These are phyloP conservation scores for Rhopalosiphum nymphaeae DNA, from an alignment of 2,888 invertebrate genomes.

Conservation along the genomic window DNA sequence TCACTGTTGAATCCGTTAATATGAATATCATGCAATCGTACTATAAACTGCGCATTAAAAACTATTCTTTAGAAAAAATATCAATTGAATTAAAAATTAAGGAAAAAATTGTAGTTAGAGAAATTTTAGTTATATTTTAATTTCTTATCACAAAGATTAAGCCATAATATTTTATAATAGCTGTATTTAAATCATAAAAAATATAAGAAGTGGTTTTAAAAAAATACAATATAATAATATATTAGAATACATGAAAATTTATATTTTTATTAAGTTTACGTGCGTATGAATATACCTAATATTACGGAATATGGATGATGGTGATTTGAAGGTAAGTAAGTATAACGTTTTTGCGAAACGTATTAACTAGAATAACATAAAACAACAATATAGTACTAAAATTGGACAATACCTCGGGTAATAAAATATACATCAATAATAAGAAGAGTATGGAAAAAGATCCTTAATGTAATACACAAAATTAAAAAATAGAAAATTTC, in stretches of 20 bases:
- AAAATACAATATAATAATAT: not conserved
- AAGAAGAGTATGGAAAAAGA: not conserved
- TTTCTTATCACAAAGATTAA: not conserved
- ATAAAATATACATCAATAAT: not conserved
- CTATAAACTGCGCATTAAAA: not conserved
- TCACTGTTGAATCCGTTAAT: not conserved
- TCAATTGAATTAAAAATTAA: not conserved
- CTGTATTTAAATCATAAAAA: not conserved
- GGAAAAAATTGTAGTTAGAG: not conserved
- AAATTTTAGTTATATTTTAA: no score
- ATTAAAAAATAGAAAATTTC: not conserved
- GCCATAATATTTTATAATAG: not conserved
- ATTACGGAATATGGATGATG: not conserved
- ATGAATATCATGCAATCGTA: not conserved
- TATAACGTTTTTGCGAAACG: no score
- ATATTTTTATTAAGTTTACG: not conserved
- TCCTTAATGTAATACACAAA: not conserved
- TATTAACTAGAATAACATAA: not conserved
- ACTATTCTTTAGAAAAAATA: not conserved
- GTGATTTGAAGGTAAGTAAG: no score
- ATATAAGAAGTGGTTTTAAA: no score
- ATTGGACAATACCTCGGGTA: not conserved
- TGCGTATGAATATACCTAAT: not conserved
- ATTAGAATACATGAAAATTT: not conserved
- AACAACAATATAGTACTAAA: not conserved